Base-by-base conservation (phyloP, 2,797 vertebrate genomes). In the Myiotriccus ornatus region DNA sequence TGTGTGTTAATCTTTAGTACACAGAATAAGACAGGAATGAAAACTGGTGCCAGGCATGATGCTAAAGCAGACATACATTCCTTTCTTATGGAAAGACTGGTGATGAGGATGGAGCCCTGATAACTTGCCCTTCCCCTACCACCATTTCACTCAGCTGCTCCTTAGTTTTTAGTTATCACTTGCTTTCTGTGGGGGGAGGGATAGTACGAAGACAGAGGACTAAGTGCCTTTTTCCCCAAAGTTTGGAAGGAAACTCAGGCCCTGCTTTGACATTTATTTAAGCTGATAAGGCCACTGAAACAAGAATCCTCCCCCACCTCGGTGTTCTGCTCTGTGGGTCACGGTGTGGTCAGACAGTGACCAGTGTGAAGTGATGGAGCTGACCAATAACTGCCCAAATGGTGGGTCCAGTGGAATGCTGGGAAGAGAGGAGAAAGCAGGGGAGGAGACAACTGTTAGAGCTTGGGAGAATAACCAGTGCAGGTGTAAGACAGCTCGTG, bases 401-500 rank as follows among this genome's bases (percentile, higher is more conserved):
- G 39, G 11, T 71, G 34, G 69, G 60, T 16, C 14, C 21, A 22
- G 1, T 2, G 19, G 44, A 32, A 69, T 12, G 53, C 57, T 47
- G 69, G n/a, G 14, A 20, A 34, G 67, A 43, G 73, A 32, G 49
- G 63, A 59, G 5, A 28, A 62, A 47, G 59, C 65, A 35, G 60
- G 50, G 55, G 23, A 34, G 73, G 63, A 41, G 49, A n/a, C 35
- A n/a, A 37, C 74, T 73, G 50, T 30, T 46, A 13, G 53, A 30
- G 49, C 23, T 16, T 57, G 30, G 53, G 17, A 52, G 67, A 46
- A 41, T 7, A 57, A 57, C 23, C 46, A 0, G 0, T 46, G 63
- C 47, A 32, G 22, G 27, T 27, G 28, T 35, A 9, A 60, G 60
- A 19, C 56, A 84, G 27, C 34, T 37, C 18, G 9, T 74, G 49